These are phyloP conservation scores for Limenitis camilla DNA, from an alignment of 2,888 invertebrate genomes.

Conservation along the genomic window DNA sequence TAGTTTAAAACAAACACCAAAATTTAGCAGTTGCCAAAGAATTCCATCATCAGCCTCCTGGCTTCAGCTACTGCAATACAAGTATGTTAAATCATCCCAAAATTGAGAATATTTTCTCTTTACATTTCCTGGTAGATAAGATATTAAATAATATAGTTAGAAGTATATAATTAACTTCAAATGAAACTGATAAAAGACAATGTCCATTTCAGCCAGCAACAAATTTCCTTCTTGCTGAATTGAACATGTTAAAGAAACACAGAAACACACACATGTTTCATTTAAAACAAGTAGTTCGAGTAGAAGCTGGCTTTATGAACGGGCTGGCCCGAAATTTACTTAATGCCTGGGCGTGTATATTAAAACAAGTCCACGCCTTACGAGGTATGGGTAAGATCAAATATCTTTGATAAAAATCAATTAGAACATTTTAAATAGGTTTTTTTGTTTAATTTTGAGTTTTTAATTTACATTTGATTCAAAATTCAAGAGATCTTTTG, in stretches of 20 bases:
- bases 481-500: too few species aligned
- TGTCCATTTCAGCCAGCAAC: slow-evolving; percentile 75
- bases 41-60: too few species aligned
- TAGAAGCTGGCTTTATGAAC: slow-evolving; percentile 64
- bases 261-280: slow-evolving; percentile 76
- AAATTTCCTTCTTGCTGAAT: slow-evolving; percentile 79
- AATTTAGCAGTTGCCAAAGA: too few species aligned
- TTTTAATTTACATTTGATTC: neutral
- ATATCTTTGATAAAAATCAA: neutral
- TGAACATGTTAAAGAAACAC: slow-evolving; percentile 78
- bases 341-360: slow-evolving; percentile 69
- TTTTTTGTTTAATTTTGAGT: neutral
- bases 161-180: too few species aligned
- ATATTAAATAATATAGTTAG: too few species aligned
- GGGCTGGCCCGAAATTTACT: slow-evolving; percentile 68
- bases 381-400: slow-evolving; percentile 37
- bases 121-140: too few species aligned
- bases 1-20: too few species aligned
- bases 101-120: too few species aligned
- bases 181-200: neutral
- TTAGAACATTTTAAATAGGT: neutral
- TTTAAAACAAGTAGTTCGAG: slow-evolving; percentile 74
- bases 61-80: too few species aligned
- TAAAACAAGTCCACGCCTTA: slow-evolving; percentile 38
- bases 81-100: too few species aligned